Conservation (phyloP, 2,113 vertebrate species). For the Bos indicus region DNA sequence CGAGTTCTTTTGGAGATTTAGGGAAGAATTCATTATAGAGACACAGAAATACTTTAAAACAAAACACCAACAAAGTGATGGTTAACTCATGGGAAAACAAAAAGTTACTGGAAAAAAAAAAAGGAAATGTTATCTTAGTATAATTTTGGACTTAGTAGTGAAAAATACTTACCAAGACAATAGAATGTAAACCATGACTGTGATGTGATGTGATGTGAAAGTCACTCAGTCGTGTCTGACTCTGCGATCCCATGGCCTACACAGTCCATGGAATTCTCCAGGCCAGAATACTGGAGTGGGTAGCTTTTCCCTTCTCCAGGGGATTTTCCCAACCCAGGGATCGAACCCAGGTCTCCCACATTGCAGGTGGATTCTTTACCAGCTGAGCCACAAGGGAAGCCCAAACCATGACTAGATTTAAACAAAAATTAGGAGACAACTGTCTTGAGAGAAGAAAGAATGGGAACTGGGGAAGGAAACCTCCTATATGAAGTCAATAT, state of each 20-base stretch:
- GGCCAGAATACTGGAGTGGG: too few relatives aligned
- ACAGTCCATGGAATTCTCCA: too few relatives aligned
- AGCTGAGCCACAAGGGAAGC: too few relatives aligned
- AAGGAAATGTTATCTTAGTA: neutral
- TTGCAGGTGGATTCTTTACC: too few relatives aligned
- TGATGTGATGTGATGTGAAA: too few relatives aligned
- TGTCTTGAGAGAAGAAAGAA: neutral
- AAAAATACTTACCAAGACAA: neutral
- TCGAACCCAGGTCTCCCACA: too few relatives aligned
- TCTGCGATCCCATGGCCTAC: too few relatives aligned
- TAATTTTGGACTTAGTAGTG: neutral
- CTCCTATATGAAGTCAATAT: neutral
- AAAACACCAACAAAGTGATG: neutral
- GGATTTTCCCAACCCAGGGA: too few relatives aligned
- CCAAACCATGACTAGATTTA: neutral
- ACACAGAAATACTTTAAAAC: neutral
- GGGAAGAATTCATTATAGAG: neutral
- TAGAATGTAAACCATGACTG: neutral
- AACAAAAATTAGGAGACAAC: neutral
- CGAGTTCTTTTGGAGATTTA: neutral
- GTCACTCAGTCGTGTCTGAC: too few relatives aligned
- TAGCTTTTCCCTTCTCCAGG: too few relatives aligned
- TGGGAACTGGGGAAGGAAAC: neutral
- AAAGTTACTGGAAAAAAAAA: neutral
- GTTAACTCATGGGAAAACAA: neutral